Percentiles rank a stretch among this genome's conserved stretches.
These are phyloP conservation scores for Larimichthys crocea DNA, from an alignment of 2,113 vertebrate species.

Conservation along the genomic window DNA sequence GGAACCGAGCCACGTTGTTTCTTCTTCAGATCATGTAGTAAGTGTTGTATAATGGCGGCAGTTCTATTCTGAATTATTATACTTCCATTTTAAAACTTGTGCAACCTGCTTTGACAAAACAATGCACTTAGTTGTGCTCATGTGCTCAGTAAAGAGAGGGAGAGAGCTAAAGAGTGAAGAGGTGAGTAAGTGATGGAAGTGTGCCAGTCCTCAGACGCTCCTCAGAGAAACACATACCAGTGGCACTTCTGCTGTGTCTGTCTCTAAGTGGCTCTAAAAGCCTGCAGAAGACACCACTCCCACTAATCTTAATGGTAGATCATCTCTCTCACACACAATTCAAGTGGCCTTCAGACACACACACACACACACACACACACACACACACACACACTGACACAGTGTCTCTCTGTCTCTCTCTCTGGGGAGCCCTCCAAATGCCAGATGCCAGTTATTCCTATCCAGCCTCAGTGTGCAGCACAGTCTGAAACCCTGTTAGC, in stretches of 20 bases:
- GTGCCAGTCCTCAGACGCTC: constrained; percentile 44
- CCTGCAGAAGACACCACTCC: constrained; percentile 43
- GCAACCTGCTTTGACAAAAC: neutral
- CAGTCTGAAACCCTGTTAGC: constrained; percentile 2
- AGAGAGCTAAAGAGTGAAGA: neutral
- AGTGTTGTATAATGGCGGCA: too few relatives aligned
- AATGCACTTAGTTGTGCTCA: neutral
- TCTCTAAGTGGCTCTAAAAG: constrained; percentile 70
- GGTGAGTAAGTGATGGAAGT: constrained; percentile 45
- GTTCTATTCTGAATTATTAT: too few relatives aligned
- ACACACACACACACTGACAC: neutral
- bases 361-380: neutral
- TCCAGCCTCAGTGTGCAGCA: constrained; percentile 9
- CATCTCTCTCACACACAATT: constrained; percentile 23
- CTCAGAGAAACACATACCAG: constrained; percentile 54
- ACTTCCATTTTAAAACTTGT: too few relatives aligned
- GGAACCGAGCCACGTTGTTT: too few relatives aligned
- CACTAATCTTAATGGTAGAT: constrained; percentile 54
- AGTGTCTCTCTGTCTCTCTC: neutral
- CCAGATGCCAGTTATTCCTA: constrained; percentile 51
- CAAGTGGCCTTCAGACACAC: constrained; percentile 12
- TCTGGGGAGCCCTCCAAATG: constrained; percentile 38
- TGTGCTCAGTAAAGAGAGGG: neutral
- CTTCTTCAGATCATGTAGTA: too few relatives aligned
- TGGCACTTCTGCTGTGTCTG: constrained; percentile 38